Base-by-base conservation (phyloP, 37 sponge, comb jelly and placozoan species). In the Ianthella basta region DNA sequence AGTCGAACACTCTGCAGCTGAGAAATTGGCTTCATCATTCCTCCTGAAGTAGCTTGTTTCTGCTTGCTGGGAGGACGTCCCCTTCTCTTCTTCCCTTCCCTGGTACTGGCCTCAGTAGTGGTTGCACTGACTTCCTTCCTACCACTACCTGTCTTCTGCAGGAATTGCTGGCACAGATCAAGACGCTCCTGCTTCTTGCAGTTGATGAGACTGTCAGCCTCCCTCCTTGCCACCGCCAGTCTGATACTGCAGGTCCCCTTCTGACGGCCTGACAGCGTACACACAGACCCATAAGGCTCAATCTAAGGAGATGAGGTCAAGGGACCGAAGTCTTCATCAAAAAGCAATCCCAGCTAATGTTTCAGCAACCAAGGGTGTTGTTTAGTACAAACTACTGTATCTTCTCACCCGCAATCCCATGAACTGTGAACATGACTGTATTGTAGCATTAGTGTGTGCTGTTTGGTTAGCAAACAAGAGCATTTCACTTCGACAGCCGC, bases 191-290 rank as follows among this genome's bases (percentile, higher is more conserved):
- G 33, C 6, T 61, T 39, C 20, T 44, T 41, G 38, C 68, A 70
- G 21, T 56, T 0, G 18, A 30, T 0, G 16, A 87, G 63, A 21
- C 0, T 30, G 1, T 84, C 80, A 3, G 91, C 91, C 56, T 91
- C 91, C 39, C 67, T 16, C 30, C 79, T 37, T 0, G 88, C 91
- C 27, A 2, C 10, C 36, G 39, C 33, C 79, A 91, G 80, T 18
- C 60, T 8, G 21, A 44, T 44, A 44, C 64, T 61, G 64, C 10
- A 12, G 64, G 29, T 27, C 64, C 29, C 64, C 14, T 61, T 61
- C 29, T 61, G 24, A 13, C 25, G 64, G 12, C 64, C 64, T 29
- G 27, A 5, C 29, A 61, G 14, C 24, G 64, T 61, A 61, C 64
- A 61, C 24, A 29, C 25, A 29, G 29, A 10, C 3, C 64, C 29